Evolutionary conservation across 1,140 invertebrate genomes (phyloP).

Genomic region (Trachelipus rathkii): DNA sequence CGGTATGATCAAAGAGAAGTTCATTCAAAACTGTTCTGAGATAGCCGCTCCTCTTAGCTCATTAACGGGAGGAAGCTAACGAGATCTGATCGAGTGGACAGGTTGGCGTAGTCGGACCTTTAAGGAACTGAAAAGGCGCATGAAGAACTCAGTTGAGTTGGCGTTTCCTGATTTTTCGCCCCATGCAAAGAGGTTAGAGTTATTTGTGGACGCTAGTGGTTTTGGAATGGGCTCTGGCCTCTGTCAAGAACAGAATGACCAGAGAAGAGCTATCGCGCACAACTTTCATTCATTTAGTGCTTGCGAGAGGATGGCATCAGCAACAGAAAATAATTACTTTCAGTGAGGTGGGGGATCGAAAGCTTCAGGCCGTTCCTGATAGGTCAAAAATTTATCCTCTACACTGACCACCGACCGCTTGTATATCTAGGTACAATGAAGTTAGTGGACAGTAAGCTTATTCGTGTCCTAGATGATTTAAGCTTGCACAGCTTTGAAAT

Average conservation of each 20-base stretch:
- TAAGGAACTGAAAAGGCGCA: background rate
- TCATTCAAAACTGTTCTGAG: background rate
- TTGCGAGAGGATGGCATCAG: background rate
- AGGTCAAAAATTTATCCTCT: background rate
- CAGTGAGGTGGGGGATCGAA: background rate
- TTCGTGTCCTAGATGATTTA: constrained; percentile 1
- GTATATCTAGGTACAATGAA: constrained; percentile 2
- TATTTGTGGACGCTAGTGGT: background rate
- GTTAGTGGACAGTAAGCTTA: background rate
- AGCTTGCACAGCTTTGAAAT: background rate
- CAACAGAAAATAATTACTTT: background rate
- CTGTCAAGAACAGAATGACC: background rate
- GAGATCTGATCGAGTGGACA: background rate
- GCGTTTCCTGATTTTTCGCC: background rate
- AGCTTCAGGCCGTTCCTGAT: background rate
- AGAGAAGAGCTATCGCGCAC: background rate
- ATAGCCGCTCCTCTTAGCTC: background rate
- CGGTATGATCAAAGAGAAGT: background rate
- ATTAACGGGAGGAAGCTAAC: background rate
- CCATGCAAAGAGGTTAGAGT: background rate
- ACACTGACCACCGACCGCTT: background rate
- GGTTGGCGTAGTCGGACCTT: background rate
- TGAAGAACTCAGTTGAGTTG: background rate
- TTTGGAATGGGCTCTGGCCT: background rate
- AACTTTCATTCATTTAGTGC: background rate